phyloP scores from a whole-genome alignment of 2,888 invertebrate genomes.

The Andrena trimmerana region DNA sequence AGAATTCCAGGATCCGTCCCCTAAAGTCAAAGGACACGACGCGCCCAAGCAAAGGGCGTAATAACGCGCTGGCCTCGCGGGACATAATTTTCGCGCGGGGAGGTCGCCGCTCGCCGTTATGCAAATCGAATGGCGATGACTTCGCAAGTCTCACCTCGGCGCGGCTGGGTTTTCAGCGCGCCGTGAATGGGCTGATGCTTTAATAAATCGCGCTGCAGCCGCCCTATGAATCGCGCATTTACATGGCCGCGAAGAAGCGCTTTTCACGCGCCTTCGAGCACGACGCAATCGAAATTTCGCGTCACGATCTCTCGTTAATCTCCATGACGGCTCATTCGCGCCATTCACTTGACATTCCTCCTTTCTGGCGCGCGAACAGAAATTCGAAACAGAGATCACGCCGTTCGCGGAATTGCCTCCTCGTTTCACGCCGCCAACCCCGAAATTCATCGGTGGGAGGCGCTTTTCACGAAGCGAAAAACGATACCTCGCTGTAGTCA shows the following conservation, averaged over 20 bases:
- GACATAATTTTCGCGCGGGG: constrained; percentile 27
- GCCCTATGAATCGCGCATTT: constrained; percentile 40
- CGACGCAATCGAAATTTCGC: constrained; percentile 36
- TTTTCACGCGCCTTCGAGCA: constrained; percentile 18
- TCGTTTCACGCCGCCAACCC: not conserved
- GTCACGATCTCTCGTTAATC: constrained; percentile 23
- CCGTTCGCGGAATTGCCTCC: not conserved
- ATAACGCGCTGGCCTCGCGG: constrained; percentile 15
- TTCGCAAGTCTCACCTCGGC: constrained; percentile 10
- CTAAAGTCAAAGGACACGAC: not conserved
- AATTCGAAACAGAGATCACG: not conserved
- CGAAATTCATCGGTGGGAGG: constrained; percentile 18
- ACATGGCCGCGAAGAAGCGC: constrained; percentile 24
- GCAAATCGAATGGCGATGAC: constrained; percentile 46
- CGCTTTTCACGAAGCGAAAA: constrained; percentile 41
- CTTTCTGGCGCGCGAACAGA: not conserved
- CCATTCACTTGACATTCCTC: not conserved
- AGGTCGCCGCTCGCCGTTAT: constrained; percentile 13
- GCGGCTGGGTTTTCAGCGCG: constrained; percentile 25
- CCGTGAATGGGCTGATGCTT: constrained; percentile 37
- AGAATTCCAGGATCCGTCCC: not conserved
- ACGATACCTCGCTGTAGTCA: constrained; percentile 49
- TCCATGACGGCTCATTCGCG: not conserved
- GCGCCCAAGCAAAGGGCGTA: not conserved
- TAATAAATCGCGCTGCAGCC: constrained; percentile 41